Percentiles rank a stretch among this genome's conserved stretches.
These are phyloP conservation scores for Camptogramma bilineatum DNA, from an alignment of 2,888 invertebrate genomes.

Conservation along the genomic window DNA sequence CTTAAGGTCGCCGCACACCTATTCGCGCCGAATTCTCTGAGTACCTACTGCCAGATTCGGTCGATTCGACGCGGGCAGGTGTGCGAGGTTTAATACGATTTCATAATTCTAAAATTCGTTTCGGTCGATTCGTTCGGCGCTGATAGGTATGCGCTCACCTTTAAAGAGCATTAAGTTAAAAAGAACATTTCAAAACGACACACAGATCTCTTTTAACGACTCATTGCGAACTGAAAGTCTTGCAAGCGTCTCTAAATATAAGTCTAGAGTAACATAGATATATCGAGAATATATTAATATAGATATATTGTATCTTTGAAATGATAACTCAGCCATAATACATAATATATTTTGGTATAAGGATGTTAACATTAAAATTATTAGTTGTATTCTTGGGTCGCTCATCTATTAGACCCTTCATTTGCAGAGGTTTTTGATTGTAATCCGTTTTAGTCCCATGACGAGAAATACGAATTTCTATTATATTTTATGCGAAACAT, in stretches of 20 bases:
- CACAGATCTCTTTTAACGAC: constrained; percentile 77
- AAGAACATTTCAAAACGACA: constrained; percentile 62
- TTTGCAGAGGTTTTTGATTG: constrained; percentile 57
- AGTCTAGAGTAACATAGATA: constrained; percentile 76
- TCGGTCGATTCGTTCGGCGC: too few species aligned
- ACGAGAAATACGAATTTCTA: constrained; percentile 35
- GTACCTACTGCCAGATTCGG: too few species aligned
- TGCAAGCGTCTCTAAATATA: constrained; percentile 76
- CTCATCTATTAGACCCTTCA: neutral
- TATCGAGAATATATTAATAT: constrained; percentile 76
- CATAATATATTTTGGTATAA: constrained; percentile 85
- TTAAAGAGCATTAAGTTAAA: constrained; percentile 45
- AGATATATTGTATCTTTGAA: constrained; percentile 79
- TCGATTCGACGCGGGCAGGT: too few species aligned
- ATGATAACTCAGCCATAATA: constrained; percentile 81
- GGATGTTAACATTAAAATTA: constrained; percentile 68
- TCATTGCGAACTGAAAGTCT: constrained; percentile 79
- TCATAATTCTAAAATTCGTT: too few species aligned
- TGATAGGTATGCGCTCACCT: too few species aligned
- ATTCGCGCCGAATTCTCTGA: too few species aligned
- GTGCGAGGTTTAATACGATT: too few species aligned
- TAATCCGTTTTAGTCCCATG: constrained; percentile 40
- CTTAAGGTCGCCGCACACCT: too few species aligned
- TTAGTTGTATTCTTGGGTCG: constrained; percentile 66
- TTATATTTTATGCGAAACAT: constrained; percentile 24